These are phyloP conservation scores for Formicarius rufipectus DNA, from an alignment of 2,113 vertebrate species.

Conservation along the genomic window DNA sequence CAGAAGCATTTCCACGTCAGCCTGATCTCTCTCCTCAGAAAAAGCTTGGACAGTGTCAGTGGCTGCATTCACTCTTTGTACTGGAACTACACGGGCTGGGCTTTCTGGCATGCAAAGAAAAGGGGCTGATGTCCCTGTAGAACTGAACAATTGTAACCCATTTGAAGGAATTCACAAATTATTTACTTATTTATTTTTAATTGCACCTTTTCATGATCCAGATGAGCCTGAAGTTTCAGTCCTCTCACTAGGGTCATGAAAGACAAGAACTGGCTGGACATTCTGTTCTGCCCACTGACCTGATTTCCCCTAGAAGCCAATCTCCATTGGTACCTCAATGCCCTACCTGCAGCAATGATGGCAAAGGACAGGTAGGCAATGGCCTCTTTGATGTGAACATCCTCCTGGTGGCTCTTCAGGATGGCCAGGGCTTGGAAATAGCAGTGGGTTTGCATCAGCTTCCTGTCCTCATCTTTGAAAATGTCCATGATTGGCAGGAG, in stretches of 20 bases:
- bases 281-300: not conserved
- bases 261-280: not conserved
- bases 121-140: not conserved
- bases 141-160: not conserved
- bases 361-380: conserved; percentile 89
- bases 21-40: not conserved
- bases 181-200: not conserved
- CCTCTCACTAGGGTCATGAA: not conserved
- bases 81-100: not conserved
- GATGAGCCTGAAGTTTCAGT: not conserved
- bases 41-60: not conserved
- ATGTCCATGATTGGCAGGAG: conserved; percentile 83
- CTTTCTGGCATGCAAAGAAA: not conserved
- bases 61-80: not conserved
- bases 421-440: conserved; percentile 80
- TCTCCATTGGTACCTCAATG: not conserved
- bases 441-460: conserved; percentile 82
- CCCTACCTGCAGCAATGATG: conserved; percentile 87
- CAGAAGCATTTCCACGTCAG: conserved; percentile 2
- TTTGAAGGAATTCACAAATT: not conserved
- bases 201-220: not conserved
- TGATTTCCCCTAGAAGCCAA: not conserved
- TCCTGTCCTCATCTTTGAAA: conserved; percentile 77
- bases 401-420: conserved; percentile 67
- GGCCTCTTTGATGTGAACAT: conserved; percentile 79